phyloP scores from a whole-genome alignment of 2,113 vertebrate species.

The Fregetta grallaria region DNA sequence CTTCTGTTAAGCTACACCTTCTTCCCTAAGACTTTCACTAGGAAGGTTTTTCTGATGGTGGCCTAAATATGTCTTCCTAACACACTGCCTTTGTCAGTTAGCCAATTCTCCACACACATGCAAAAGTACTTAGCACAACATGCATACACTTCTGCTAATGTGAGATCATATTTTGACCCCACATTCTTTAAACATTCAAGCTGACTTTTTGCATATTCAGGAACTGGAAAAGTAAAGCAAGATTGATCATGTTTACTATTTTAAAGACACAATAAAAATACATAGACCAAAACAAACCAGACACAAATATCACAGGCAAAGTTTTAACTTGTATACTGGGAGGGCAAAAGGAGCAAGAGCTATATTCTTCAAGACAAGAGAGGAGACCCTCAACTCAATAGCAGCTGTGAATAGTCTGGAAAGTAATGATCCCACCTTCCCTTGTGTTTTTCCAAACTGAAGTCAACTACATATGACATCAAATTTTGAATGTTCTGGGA shows the following conservation, averaged over 20 bases:
- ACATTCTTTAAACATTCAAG: not conserved
- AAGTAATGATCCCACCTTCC: not conserved
- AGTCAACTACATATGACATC: not conserved
- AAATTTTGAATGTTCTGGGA: not conserved
- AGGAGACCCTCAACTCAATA: not conserved
- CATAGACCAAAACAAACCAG: not conserved
- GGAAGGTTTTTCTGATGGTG: not conserved
- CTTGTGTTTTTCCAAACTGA: not conserved
- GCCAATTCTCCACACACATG: too few species aligned
- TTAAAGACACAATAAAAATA: constrained; percentile 19
- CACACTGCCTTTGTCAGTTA: too few species aligned
- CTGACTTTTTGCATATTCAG: not conserved
- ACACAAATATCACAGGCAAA: not conserved
- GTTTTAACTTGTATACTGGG: not conserved
- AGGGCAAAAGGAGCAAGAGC: not conserved
- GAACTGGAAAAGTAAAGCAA: constrained; percentile 35
- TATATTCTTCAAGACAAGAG: not conserved
- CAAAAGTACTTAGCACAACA: not conserved
- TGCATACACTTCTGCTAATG: not conserved
- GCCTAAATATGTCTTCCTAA: not conserved
- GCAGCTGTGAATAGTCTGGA: not conserved
- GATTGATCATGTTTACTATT: not conserved
- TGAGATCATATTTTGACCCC: not conserved
- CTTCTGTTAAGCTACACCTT: not conserved
- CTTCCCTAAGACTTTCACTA: not conserved